Evolutionary conservation across 2,113 vertebrate genomes (phyloP).

Genomic region (Diphyllodes magnificus): DNA sequence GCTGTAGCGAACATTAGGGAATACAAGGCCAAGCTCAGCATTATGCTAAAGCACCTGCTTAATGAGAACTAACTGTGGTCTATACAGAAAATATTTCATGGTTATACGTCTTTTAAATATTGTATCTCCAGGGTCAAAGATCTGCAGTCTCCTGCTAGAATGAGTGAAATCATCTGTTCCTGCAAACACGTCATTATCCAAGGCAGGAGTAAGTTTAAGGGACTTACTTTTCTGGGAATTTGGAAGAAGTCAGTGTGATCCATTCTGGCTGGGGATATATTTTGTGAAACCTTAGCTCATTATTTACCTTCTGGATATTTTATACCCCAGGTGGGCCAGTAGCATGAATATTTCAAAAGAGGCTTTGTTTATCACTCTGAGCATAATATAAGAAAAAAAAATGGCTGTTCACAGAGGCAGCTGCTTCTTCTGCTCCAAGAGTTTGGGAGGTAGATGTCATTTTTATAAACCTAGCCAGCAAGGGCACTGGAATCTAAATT

Average conservation of each 20-base stretch:
- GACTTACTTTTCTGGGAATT: neutral
- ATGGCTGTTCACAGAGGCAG: neutral
- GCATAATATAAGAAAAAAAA: neutral
- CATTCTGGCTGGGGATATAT: neutral
- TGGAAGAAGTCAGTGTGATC: neutral
- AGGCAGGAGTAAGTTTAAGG: neutral
- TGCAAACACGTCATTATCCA: neutral
- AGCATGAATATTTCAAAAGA: slow-evolving; percentile 14
- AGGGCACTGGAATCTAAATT: neutral
- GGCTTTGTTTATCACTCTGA: neutral
- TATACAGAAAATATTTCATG: neutral
- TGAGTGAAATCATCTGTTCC: neutral
- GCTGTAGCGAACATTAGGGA: neutral
- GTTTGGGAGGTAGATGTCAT: neutral
- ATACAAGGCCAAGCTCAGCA: neutral
- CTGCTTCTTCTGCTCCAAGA: neutral
- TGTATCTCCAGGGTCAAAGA: neutral
- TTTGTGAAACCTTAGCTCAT: neutral
- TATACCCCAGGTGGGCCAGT: neutral
- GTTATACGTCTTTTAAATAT: neutral
- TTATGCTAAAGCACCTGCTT: neutral
- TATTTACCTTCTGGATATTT: slow-evolving; percentile 31
- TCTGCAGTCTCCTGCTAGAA: accelerated
- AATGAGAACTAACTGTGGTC: neutral
- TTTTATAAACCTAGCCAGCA: slow-evolving; percentile 27